A percentile compares a stretch with the other conserved stretches of the same genome.
These are phyloP conservation scores for Aphodius sticticus DNA, from an alignment of 2,888 invertebrate species.

Conservation along the genomic window DNA sequence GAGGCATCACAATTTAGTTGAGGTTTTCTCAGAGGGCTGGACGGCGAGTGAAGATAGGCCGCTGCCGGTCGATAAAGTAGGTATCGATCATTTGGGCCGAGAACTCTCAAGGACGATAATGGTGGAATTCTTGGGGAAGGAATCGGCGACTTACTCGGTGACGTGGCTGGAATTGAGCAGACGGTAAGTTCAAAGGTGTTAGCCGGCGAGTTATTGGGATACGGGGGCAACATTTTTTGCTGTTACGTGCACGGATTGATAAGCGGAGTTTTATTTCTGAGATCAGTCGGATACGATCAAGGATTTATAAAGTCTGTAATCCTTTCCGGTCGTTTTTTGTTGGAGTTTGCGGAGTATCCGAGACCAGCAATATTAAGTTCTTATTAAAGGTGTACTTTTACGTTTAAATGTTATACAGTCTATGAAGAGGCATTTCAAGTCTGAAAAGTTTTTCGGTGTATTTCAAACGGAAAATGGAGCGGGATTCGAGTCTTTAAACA, in stretches of 20 bases:
- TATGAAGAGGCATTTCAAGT: too few species aligned
- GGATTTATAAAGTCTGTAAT: too few species aligned
- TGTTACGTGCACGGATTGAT: conserved; percentile 5
- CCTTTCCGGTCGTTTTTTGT: too few species aligned
- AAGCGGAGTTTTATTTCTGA: background rate
- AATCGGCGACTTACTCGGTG: conserved; percentile 77
- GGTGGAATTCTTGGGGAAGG: conserved; percentile 81
- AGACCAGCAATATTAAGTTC: too few species aligned
- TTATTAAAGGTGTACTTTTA: too few species aligned
- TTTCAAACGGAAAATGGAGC: too few species aligned
- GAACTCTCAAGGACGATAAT: conserved; percentile 75
- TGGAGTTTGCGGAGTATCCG: too few species aligned
- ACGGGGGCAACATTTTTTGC: background rate
- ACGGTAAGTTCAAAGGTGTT: conserved; percentile 57
- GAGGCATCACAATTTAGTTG: conserved; percentile 71
- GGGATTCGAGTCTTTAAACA: too few species aligned
- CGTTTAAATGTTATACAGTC: too few species aligned
- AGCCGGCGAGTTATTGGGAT: conserved; percentile 16
- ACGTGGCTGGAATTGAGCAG: conserved; percentile 86
- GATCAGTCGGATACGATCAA: too few species aligned
- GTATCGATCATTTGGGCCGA: conserved; percentile 67
- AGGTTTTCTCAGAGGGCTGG: conserved; percentile 89
- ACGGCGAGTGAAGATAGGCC: conserved; percentile 56
- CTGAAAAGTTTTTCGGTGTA: too few species aligned
- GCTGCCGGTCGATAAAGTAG: conserved; percentile 60